phyloP scores from a whole-genome alignment of 2,888 invertebrate species.

The Aporophyla nigra region DNA sequence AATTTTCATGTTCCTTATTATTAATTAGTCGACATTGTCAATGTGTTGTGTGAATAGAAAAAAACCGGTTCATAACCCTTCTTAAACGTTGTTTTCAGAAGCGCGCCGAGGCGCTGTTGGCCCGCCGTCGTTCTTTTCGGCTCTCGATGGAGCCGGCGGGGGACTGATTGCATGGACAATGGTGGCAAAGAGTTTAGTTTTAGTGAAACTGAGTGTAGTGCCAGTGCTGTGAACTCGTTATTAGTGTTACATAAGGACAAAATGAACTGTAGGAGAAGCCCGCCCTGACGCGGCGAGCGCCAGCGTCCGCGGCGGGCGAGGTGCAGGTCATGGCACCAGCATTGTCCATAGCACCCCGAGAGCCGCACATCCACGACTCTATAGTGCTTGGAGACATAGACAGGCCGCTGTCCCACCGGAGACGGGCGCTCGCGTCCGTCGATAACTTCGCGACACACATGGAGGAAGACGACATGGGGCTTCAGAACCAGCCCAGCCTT shows the following conservation, averaged over 20 bases:
- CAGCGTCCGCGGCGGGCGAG: slow-evolving; percentile 82
- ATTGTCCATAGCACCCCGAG: slow-evolving; percentile 93
- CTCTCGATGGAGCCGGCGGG: slow-evolving; percentile 85
- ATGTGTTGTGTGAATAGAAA: slow-evolving; percentile 72
- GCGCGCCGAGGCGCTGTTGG: slow-evolving; percentile 81
- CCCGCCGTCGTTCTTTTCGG: slow-evolving; percentile 71
- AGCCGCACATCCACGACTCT: slow-evolving; percentile 78
- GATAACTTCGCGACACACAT: slow-evolving; percentile 90
- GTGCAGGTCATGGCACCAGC: slow-evolving; percentile 98
- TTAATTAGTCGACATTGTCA: slow-evolving; percentile 63
- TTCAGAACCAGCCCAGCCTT: slow-evolving; percentile 90
- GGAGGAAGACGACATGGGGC: slow-evolving; percentile 91
- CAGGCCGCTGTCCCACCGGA: slow-evolving; percentile 75
- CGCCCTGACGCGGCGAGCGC: slow-evolving; percentile 85
- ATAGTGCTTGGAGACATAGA: slow-evolving; percentile 77
- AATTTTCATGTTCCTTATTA: slow-evolving; percentile 65
- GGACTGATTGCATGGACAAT: slow-evolving; percentile 78
- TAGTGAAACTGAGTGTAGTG: slow-evolving; percentile 79
- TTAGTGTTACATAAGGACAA: slow-evolving; percentile 86
- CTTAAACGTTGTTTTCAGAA: slow-evolving; percentile 87
- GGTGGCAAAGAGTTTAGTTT: slow-evolving; percentile 70
- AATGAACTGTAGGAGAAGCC: slow-evolving; percentile 82
- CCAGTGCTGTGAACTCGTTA: slow-evolving; percentile 78
- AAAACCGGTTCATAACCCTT: slow-evolving; percentile 83
- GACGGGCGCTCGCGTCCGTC: slow-evolving; percentile 89